Evolutionary conservation across 2,113 vertebrate genomes (phyloP).

Genomic region (Ciconia boyciana): DNA sequence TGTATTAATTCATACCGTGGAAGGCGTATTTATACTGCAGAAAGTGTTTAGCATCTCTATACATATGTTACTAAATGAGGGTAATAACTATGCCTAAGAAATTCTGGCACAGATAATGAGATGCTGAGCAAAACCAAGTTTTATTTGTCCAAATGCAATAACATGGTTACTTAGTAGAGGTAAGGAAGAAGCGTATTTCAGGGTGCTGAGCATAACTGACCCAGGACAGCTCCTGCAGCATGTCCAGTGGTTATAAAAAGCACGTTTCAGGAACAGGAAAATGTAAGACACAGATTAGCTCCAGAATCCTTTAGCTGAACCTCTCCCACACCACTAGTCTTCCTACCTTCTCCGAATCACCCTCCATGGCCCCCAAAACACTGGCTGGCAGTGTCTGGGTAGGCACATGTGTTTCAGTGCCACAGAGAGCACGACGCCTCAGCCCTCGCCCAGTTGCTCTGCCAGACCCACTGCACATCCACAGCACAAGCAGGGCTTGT

Average conservation of each 20-base stretch:
- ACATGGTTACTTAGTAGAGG: neutral
- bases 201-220: neutral
- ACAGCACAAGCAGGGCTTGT: neutral
- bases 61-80: neutral
- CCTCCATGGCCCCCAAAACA: neutral
- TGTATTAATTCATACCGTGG: neutral
- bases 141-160: neutral
- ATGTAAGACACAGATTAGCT: neutral
- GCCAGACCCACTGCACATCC: neutral
- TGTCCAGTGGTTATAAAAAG: neutral
- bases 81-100: neutral
- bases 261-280: neutral
- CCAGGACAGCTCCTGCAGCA: neutral
- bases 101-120: neutral
- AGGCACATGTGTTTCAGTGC: accelerated
- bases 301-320: neutral
- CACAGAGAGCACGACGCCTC: accelerated
- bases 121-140: neutral
- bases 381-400: accelerated
- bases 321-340: neutral
- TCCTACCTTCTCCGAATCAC: neutral
- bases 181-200: neutral
- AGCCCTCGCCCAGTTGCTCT: neutral
- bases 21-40: neutral
- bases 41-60: neutral